Evolutionary conservation across 2,888 invertebrate genomes (phyloP), one percentile per base, ranked within the genome.

Genomic region (Lucinisca nassula): DNA sequence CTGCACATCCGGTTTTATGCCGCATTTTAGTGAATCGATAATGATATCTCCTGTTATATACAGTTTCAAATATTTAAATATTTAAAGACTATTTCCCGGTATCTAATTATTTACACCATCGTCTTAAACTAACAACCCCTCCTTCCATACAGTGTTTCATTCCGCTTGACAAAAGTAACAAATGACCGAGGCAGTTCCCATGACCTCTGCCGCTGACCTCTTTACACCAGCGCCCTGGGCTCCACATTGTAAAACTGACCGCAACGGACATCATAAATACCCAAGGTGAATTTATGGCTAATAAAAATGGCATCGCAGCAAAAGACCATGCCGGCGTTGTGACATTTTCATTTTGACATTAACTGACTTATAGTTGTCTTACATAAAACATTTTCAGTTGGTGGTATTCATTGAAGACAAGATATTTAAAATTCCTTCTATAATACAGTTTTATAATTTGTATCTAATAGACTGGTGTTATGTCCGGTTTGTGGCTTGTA

Each of bases 121-220:
- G 21, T 67, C 67, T 35, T 17, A 74, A 74, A 74, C 74, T 24
- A 74, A 74, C 74, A 74, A 45, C 40, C 40, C 38, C 74, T 67
- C 67, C 67, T 24, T 67, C 67, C 67, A 67, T 35, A 21, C 17
- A 67, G 21, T 4, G 10, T 21, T 67, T 45, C n/a, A 51, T 75
- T 75, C 67, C 32, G 8, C 4, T 35, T 67, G 67, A 67, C 67
- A 67, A 67, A 17, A 35, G 32, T 78, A 77, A 74, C 80, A 76
- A 77, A 72, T 58, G 73, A 51, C 61, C 32, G 27, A 82, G 88
- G 88, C n/a, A 37, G 85, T 88, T 85, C 88, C 79, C 88, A 88
- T 85, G 88, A 88, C 85, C 85, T 40, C 35, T 74, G n/a, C 12
- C 58, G 40, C 74, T 88, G 88, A 88, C 88, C 88, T 76, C 58